phyloP scores from a whole-genome alignment of 2,113 vertebrate species.

The Physeter macrocephalus region DNA sequence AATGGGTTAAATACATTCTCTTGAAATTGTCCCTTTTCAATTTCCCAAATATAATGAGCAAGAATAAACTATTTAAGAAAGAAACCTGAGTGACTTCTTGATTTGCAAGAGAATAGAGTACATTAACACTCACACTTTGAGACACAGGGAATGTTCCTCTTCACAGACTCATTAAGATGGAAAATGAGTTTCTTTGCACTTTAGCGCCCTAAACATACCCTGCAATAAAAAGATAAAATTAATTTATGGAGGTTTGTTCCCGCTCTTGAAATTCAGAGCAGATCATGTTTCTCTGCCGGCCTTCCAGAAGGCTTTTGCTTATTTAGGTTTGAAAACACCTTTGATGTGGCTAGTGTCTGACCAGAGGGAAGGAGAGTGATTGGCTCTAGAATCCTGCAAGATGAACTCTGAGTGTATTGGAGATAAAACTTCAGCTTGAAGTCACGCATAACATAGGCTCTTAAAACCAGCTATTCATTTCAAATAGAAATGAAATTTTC shows the following conservation, averaged over 20 bases:
- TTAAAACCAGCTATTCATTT: background rate
- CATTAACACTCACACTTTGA: background rate
- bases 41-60: background rate
- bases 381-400: background rate
- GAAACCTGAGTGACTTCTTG: background rate
- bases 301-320: background rate
- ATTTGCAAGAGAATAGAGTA: background rate
- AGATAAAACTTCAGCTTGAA: background rate
- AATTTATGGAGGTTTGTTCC: background rate
- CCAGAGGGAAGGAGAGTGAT: background rate
- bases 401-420: background rate
- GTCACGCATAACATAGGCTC: accelerated
- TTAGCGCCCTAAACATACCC: background rate
- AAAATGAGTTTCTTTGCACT: background rate
- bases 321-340: background rate
- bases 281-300: accelerated
- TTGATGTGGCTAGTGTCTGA: background rate
- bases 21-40: background rate
- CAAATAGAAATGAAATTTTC: background rate
- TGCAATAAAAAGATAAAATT: background rate
- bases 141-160: background rate
- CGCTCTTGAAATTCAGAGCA: background rate
- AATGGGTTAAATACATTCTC: background rate
- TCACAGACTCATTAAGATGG: background rate
- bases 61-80: background rate